Base-by-base conservation (phyloP, 2,113 vertebrate genomes). In the Sphyrna mokarran region DNA sequence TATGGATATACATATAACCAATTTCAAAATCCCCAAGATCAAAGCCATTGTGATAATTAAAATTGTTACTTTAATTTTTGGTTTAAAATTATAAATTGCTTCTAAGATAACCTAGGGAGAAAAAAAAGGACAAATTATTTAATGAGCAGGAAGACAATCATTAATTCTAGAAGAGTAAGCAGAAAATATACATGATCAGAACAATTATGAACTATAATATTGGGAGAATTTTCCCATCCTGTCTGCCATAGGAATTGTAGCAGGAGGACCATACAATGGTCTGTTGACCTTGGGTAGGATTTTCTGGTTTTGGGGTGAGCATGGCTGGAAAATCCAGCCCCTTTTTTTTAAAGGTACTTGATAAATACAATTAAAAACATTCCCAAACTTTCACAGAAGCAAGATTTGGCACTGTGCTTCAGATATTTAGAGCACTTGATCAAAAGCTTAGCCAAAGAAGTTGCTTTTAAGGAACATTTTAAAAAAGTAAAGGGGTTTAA, bases 1-100 rank as follows among this genome's bases (percentile, higher is more conserved):
- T 95, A 98, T 95, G 96, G 97, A 97, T 16, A 98, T 98, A 96
- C 99, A 97, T 54, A 98, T 26, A 76, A 97, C 96, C 96, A 99
- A 97, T 96, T 99, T 98, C 76, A 96, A 18, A 94, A 99, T 95
- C 33, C 99, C 98, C 96, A 98, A 0, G 37, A 98, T 20, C 96
- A 99, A 97, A 96, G 99, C 98, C 70, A 97, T 96, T 37, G 96
- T 96, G 78, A 99, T 97, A 96, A 99, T 98, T 58, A 97, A 96
- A 14, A 98, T 95, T 22, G 97, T 97, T 86, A 99, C 98, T 4
- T 6, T n/a, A 1, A 94, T 96, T 89, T 98, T 98, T 76, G 98
- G 98, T 96, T 97, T 98, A 96, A 98, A 98, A 96, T 98, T 98
- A 96, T 98, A 98, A 96, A 98, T 72, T 95, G 98, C 99, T 97